A percentile compares a stretch with the other conserved stretches of the same genome.
phyloP scores from a whole-genome alignment of 2,113 vertebrate species.

The Scytalopus superciliaris region DNA sequence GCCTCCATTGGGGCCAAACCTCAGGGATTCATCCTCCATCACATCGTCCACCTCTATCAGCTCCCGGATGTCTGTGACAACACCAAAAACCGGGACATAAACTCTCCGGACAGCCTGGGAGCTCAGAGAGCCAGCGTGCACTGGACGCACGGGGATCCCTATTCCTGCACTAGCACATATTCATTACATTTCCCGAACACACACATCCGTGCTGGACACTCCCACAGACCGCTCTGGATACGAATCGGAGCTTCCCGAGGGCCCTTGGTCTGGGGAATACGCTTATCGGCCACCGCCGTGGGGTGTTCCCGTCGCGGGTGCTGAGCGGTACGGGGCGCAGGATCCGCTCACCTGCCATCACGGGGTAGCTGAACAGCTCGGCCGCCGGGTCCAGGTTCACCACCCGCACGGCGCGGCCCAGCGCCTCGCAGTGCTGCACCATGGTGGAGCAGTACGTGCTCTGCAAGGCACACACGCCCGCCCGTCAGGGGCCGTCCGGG shows the following conservation, averaged over 20 bases:
- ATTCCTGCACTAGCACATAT: neutral
- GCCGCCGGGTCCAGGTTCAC: constrained; percentile 95
- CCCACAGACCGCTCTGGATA: fast-evolving
- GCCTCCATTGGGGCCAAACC: constrained; percentile 94
- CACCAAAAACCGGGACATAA: neutral
- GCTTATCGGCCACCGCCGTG: no score
- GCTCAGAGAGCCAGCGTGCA: neutral
- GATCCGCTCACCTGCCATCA: constrained; percentile 91
- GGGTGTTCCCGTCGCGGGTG: no score
- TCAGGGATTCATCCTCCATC: constrained; percentile 90
- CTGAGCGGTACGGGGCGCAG: no score
- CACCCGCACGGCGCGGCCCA: constrained; percentile 90
- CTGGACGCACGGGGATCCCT: neutral
- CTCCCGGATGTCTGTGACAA: constrained; percentile 87
- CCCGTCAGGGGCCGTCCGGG: neutral
- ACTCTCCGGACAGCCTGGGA: fast-evolving
- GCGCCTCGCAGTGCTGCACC: constrained; percentile 85
- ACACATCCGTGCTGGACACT: neutral
- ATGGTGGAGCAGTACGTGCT: constrained; percentile 95
- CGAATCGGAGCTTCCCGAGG: neutral
- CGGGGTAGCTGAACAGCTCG: constrained; percentile 88
- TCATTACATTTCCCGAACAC: neutral
- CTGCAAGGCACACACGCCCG: constrained; percentile 63
- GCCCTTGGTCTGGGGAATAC: neutral
- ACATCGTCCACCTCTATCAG: constrained; percentile 96